These are phyloP conservation scores for Parnassius apollo DNA, from an alignment of 2,888 invertebrate genomes.

Conservation along the genomic window DNA sequence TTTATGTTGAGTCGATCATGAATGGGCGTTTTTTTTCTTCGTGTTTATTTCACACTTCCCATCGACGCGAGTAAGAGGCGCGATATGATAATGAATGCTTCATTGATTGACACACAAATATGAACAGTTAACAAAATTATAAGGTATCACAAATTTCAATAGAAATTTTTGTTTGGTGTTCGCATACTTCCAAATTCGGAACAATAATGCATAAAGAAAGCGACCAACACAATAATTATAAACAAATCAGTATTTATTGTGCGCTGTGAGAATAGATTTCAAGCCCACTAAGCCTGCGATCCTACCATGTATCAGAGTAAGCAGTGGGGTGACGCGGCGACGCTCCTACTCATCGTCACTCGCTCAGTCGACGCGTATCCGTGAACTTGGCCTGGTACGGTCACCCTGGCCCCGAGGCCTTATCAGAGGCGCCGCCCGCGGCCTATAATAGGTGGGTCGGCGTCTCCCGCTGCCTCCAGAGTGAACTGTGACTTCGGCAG, in stretches of 20 bases:
- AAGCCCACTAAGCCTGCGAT: constrained; percentile 62
- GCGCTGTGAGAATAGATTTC: constrained; percentile 34
- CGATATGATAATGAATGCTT: constrained; percentile 27
- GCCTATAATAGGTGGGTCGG: constrained; percentile 79
- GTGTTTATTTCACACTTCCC: constrained; percentile 33
- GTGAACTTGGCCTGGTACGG: constrained; percentile 75
- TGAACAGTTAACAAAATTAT: constrained; percentile 9
- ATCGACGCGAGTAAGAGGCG: constrained; percentile 30
- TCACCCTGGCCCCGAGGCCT: constrained; percentile 74
- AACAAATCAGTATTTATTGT: constrained; percentile 1
- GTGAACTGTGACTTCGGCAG: constrained; percentile 65
- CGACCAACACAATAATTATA: constrained; percentile 19
- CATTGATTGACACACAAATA: constrained; percentile 17
- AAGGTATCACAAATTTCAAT: background rate
- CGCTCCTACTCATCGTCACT: constrained; percentile 48
- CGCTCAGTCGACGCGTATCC: constrained; percentile 70
- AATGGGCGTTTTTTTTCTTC: constrained; percentile 41
- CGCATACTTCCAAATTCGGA: constrained; percentile 11
- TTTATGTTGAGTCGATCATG: constrained; percentile 33
- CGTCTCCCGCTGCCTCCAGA: constrained; percentile 75
- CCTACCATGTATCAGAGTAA: constrained; percentile 43
- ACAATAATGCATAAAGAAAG: constrained; percentile 6
- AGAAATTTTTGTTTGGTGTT: background rate
- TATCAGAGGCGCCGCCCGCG: constrained; percentile 76
- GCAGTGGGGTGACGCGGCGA: constrained; percentile 45